A percentile compares a stretch with the other conserved stretches of the same genome.
These are phyloP conservation scores for Setipinna tenuifilis DNA, from an alignment of 2,797 vertebrate species.

Conservation along the genomic window DNA sequence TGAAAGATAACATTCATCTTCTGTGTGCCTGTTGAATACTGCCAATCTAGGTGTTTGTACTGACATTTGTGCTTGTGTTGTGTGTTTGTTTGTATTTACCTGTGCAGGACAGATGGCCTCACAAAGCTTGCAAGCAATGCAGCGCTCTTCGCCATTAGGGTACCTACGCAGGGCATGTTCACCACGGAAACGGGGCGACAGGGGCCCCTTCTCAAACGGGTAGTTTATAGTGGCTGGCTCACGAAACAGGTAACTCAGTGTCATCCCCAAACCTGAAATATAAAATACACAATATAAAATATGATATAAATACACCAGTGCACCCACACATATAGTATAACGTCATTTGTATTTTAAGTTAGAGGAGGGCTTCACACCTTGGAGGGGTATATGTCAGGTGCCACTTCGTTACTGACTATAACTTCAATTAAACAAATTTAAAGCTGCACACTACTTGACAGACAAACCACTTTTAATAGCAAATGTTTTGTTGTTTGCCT, in stretches of 20 bases:
- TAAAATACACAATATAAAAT: neutral
- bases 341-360: neutral
- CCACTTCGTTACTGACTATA: no score
- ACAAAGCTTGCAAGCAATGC: conserved; percentile 97
- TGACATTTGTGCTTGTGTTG: neutral
- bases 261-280: conserved; percentile 80
- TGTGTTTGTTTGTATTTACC: conserved; percentile 67
- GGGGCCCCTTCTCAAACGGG: conserved; percentile 94
- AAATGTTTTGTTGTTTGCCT: no score
- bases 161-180: conserved; percentile 92
- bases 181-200: conserved; percentile 92
- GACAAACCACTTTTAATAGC: no score
- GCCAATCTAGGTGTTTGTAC: no score
- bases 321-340: neutral
- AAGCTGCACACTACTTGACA: no score
- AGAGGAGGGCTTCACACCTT: no score
- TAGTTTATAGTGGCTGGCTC: conserved; percentile 97
- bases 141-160: conserved; percentile 92
- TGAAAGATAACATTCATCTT: no score
- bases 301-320: neutral
- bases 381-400: no score
- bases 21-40: no score
- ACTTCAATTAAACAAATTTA: no score
- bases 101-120: conserved; percentile 94
- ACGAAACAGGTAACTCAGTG: conserved; percentile 90